phyloP scores from a whole-genome alignment of 2,888 invertebrate species.

The Apantesis nais region DNA sequence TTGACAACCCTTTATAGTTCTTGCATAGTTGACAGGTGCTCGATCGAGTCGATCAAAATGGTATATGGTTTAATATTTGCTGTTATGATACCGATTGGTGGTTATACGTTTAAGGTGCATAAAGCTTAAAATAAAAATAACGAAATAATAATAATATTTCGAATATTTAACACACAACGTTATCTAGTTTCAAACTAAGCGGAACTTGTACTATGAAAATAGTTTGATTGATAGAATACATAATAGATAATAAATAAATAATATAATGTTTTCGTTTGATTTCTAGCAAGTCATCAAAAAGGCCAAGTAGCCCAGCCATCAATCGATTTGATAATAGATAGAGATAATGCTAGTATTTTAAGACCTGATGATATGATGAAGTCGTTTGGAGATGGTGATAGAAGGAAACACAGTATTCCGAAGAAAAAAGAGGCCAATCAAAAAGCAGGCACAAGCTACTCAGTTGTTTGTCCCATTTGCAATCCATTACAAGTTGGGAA shows the following conservation, averaged over 20 bases:
- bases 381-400: neutral
- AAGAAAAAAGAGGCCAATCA: neutral
- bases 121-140: too few species aligned
- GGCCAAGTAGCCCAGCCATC: conserved; percentile 2
- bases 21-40: too few species aligned
- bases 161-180: too few species aligned
- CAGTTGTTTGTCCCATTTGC: conserved; percentile 6
- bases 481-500: neutral
- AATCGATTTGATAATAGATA: conserved; percentile 24
- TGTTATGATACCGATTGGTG: too few species aligned
- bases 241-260: too few species aligned
- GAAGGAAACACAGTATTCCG: neutral
- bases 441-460: neutral
- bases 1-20: too few species aligned
- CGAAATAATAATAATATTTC: too few species aligned
- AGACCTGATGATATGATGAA: conserved; percentile 13
- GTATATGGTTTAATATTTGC: too few species aligned
- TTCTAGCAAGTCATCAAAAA: neutral
- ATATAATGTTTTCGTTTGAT: neutral
- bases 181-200: neutral
- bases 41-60: too few species aligned
- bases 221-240: too few species aligned
- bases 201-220: too few species aligned
- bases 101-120: too few species aligned
- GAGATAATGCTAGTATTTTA: conserved; percentile 15